Percentiles rank a stretch among this genome's conserved stretches.
Evolutionary conservation across 2,888 invertebrate species (phyloP).

Genomic region (Scaptomyza caliginosa): DNA sequence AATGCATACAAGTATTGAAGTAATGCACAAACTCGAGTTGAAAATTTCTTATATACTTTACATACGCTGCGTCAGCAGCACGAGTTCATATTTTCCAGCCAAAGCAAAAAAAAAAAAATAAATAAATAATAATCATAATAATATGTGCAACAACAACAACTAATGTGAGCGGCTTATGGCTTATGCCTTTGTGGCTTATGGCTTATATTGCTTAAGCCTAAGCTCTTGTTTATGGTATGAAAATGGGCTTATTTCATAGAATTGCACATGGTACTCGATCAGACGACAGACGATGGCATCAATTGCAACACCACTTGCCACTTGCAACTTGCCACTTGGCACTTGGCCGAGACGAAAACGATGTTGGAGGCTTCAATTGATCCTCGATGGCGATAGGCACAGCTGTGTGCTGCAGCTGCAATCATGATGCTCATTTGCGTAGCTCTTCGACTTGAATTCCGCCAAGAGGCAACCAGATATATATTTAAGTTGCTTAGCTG

Average conservation of each 20-base stretch:
- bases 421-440: constrained; percentile 40
- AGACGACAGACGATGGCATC: constrained; percentile 18
- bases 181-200: constrained; percentile 27
- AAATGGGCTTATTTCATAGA: constrained; percentile 62
- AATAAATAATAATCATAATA: too few species aligned
- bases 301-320: constrained; percentile 56
- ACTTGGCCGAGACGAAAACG: constrained; percentile 24
- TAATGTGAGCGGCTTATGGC: constrained; percentile 45
- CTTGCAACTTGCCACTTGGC: constrained; percentile 25
- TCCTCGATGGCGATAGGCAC: constrained; percentile 55
- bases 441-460: constrained; percentile 18
- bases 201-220: constrained; percentile 49
- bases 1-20: constrained; percentile 40
- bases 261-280: constrained; percentile 55
- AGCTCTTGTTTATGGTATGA: constrained; percentile 54
- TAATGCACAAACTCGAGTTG: constrained; percentile 38
- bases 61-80: constrained; percentile 58
- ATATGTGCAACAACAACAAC: background rate
- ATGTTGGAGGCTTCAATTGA: constrained; percentile 49
- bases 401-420: constrained; percentile 59
- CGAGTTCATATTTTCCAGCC: constrained; percentile 24
- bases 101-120: background rate
- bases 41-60: constrained; percentile 14
- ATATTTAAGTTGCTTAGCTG: constrained; percentile 4
- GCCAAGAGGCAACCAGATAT: constrained; percentile 23